phyloP scores from a whole-genome alignment of 92 coral and sea anemone species.

The Muricea muricata region DNA sequence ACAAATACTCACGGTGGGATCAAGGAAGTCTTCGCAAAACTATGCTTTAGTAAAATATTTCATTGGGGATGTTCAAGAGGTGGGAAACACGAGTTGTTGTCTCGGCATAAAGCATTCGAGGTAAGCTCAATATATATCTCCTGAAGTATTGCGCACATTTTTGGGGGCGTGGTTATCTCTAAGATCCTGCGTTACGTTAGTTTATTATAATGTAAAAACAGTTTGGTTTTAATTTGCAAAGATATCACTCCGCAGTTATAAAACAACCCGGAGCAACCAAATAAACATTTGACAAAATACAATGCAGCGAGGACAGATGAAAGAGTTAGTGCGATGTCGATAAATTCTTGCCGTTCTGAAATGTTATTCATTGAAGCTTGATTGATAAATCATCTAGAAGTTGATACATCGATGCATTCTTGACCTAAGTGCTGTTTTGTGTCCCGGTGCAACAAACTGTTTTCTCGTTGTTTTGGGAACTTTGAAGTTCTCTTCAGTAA shows the following conservation, averaged over 20 bases:
- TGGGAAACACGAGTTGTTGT: background rate
- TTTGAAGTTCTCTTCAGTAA: too few relatives aligned
- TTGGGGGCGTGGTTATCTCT: background rate
- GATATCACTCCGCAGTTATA: background rate
- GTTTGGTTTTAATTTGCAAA: slow-evolving; percentile 1
- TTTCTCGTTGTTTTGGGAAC: too few relatives aligned
- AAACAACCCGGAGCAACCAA: background rate
- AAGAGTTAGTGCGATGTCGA: background rate
- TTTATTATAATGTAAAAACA: background rate
- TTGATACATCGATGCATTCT: too few relatives aligned
- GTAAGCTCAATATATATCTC: background rate
- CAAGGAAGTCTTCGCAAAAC: background rate
- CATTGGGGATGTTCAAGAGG: background rate
- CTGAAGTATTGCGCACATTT: background rate
- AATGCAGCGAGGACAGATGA: background rate
- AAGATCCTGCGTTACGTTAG: background rate
- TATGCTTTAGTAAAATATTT: background rate
- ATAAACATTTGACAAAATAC: background rate
- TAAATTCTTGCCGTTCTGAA: background rate
- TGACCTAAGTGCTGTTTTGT: too few relatives aligned
- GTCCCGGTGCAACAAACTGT: too few relatives aligned
- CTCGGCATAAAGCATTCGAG: background rate
- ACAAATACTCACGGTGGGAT: background rate
- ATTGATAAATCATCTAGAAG: too few relatives aligned
- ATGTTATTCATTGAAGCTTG: background rate